Evolutionary conservation across 2,888 invertebrate species (phyloP).

Genomic region (Timandra comae): DNA sequence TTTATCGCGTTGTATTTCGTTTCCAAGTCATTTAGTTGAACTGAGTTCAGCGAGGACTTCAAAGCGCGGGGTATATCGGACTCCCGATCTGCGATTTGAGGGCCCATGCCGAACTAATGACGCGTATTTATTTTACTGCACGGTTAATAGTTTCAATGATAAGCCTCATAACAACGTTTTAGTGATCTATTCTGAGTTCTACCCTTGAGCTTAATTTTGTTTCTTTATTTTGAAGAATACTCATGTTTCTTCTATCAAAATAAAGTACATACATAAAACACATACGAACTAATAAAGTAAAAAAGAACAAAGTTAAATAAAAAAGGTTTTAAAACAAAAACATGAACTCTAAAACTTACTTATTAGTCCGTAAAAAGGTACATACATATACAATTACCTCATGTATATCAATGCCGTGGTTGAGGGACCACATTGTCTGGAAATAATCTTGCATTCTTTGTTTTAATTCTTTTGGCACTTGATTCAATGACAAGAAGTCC

Average conservation of each 20-base stretch:
- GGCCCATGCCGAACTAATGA: conserved; percentile 20
- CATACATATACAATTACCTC: conserved; percentile 79
- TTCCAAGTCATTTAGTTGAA: conserved; percentile 32
- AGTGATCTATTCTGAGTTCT: no score
- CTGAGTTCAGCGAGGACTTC: conserved; percentile 25
- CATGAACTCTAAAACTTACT: no score
- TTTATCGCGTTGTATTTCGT: conserved; percentile 31
- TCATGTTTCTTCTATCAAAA: no score
- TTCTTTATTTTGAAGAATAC: no score
- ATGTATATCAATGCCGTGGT: conserved; percentile 97
- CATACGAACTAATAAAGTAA: no score
- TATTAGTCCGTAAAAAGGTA: no score
- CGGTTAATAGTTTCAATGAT: no score
- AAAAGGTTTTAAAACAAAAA: no score
- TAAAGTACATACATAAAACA: no score
- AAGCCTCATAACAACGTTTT: background rate
- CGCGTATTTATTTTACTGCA: conserved; percentile 13
- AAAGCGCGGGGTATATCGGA: conserved; percentile 26
- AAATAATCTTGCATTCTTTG: conserved; percentile 98
- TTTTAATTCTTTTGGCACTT: conserved; percentile 96
- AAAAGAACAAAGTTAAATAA: no score
- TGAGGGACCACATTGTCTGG: conserved; percentile 98
- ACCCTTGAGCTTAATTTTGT: no score
- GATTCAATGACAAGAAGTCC: conserved; percentile 95
- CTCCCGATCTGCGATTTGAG: conserved; percentile 22